Evolutionary conservation across 2,888 invertebrate species (phyloP).

Genomic region (Dolichopus griseipennis): DNA sequence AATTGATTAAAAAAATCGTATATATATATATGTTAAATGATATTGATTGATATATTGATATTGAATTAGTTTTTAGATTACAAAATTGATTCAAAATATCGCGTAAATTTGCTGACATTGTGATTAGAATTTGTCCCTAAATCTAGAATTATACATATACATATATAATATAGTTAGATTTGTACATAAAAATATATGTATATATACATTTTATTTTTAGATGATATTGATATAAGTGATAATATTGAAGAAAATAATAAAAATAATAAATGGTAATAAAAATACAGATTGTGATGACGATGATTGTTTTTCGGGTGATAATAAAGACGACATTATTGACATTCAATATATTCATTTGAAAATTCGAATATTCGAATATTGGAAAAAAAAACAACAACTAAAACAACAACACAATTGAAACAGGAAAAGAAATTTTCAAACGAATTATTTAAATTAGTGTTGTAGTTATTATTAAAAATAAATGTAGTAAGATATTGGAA

Average conservation of each 20-base stretch:
- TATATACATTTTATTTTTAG: background rate
- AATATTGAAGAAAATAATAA: background rate
- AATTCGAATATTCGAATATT: too few species aligned
- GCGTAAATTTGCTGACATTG: background rate
- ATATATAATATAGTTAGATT: background rate
- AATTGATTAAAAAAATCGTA: background rate
- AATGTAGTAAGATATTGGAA: too few species aligned
- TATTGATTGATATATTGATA: background rate
- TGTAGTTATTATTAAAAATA: too few species aligned
- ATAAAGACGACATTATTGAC: constrained; percentile 6
- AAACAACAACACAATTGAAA: too few species aligned
- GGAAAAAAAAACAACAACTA: too few species aligned
- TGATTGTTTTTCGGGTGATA: background rate
- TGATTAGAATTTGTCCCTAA: too few species aligned
- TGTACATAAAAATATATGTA: background rate
- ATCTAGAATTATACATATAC: background rate
- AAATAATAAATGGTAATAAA: background rate
- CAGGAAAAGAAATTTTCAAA: too few species aligned
- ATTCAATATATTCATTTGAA: background rate
- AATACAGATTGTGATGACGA: background rate
- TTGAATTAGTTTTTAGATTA: background rate
- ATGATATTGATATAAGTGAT: background rate
- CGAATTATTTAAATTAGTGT: too few species aligned
- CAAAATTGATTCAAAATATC: background rate
- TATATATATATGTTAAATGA: background rate